Percentiles rank a stretch among this genome's conserved stretches.
These are phyloP conservation scores for Drosophila gunungcola DNA, from an alignment of 1,140 invertebrate genomes.

Conservation along the genomic window DNA sequence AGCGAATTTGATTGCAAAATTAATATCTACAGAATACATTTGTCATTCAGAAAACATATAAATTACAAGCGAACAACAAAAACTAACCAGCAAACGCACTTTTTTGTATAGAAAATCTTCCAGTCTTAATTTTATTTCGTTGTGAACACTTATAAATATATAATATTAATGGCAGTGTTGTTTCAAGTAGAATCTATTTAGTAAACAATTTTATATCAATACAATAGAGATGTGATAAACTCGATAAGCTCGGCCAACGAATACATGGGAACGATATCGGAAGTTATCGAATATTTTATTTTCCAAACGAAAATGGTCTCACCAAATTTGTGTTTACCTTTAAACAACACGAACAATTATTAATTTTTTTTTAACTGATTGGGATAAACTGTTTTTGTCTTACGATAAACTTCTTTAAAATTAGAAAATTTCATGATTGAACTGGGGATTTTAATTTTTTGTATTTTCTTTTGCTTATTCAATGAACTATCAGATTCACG, in stretches of 20 bases:
- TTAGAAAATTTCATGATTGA: no score
- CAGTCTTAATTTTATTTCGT: constrained; percentile 35
- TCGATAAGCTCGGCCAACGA: constrained; percentile 9
- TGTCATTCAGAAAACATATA: neutral
- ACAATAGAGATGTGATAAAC: constrained; percentile 19
- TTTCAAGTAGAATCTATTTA: constrained; percentile 42
- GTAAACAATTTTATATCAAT: constrained; percentile 47
- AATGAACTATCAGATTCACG: no score
- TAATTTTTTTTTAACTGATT: neutral
- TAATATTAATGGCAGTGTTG: constrained; percentile 41
- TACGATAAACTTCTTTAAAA: no score
- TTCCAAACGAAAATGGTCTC: neutral
- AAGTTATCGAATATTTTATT: constrained; percentile 1
- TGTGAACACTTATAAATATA: constrained; percentile 23
- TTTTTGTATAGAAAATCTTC: constrained; percentile 11
- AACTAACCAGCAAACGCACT: constrained; percentile 11
- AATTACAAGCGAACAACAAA: neutral
- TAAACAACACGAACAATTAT: no score
- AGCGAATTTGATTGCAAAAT: neutral
- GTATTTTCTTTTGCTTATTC: no score
- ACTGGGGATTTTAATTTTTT: no score
- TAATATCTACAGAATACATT: constrained; percentile 8
- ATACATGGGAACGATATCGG: neutral
- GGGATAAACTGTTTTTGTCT: no score
- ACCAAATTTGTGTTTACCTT: neutral